Evolutionary conservation across 1,140 invertebrate genomes (phyloP), one percentile per base, ranked within the genome.

Genomic region (Zelostemma sp.): DNA sequence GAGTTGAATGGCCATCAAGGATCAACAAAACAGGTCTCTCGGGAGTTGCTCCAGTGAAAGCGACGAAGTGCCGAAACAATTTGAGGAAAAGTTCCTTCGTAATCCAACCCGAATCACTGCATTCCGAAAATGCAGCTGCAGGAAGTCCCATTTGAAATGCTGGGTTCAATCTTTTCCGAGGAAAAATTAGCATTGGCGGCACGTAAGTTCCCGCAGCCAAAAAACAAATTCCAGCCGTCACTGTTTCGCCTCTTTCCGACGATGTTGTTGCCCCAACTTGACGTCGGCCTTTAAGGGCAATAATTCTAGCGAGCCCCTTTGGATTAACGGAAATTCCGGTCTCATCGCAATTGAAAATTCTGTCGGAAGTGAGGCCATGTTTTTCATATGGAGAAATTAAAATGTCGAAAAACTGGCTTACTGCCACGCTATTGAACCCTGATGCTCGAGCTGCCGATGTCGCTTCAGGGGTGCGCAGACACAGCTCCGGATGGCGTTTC

Each of bases 221-320:
- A 46, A 81, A 80, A 58, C 80, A 85, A 54, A 78, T 74, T 56
- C 78, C 79, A 0, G 73, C 75, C 12, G 83, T 85, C 0, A 79
- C 56, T 17, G 75, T 80, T 74, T 57, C 38, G 3, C 79, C 74
- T 72, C 74, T 58, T 71, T 81, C 79, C 35, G 69, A 65, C n/a
- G 72, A 75, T 47, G 64, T 54, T 16, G 76, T 11, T 16, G 51
- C 46, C 1, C 75, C 71, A 33, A 79, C 69, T 57, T 80, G 73
- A 48, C 50, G 50, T 56, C 58, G 63, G 15, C 64, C 76, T 40
- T 64, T 63, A 14, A 48, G 18, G 11, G 43, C 21, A 11, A 56
- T 53, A 1, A 41, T 35, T 35, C 18, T 19, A n/a, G 12, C 12
- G 6, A 35, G 5, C n/a, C 16, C 21, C 1, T 56, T 47, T 0